Evolutionary conservation across 1,140 invertebrate genomes (phyloP).

Genomic region (Papilio polyxenes): DNA sequence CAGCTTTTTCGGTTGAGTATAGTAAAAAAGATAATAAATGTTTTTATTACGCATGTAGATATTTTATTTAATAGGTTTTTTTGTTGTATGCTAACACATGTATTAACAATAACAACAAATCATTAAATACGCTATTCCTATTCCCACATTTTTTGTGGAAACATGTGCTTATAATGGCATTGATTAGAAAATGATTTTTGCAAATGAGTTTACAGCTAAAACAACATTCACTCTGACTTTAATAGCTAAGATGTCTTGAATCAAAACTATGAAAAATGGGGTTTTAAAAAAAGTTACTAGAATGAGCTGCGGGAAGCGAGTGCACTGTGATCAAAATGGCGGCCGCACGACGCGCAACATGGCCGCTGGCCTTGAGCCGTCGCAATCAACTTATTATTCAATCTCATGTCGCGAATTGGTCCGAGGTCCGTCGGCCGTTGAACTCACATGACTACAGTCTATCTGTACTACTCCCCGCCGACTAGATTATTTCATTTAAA

Average conservation of each 20-base stretch:
- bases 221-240: neutral
- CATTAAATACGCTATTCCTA: neutral
- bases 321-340: conserved; percentile 71
- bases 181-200: neutral
- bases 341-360: conserved; percentile 62
- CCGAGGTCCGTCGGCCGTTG: conserved; percentile 74
- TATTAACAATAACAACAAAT: neutral
- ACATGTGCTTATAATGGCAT: too few relatives aligned
- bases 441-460: conserved; percentile 65
- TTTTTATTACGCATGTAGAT: conserved; percentile 15
- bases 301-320: conserved; percentile 56
- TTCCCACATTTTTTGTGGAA: neutral
- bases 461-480: conserved; percentile 44
- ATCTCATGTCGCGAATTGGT: conserved; percentile 80
- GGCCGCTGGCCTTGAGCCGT: conserved; percentile 74
- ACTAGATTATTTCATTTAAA: conserved; percentile 56
- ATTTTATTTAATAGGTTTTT: neutral
- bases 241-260: neutral
- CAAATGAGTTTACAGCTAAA: neutral
- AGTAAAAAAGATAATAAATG: conserved; percentile 42
- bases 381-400: conserved; percentile 81
- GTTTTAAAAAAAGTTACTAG: conserved; percentile 46
- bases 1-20: conserved; percentile 32
- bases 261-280: conserved; percentile 41
- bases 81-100: neutral